Conservation (phyloP, 2,797 vertebrate genomes). For the Premnoplex brunnescens region DNA sequence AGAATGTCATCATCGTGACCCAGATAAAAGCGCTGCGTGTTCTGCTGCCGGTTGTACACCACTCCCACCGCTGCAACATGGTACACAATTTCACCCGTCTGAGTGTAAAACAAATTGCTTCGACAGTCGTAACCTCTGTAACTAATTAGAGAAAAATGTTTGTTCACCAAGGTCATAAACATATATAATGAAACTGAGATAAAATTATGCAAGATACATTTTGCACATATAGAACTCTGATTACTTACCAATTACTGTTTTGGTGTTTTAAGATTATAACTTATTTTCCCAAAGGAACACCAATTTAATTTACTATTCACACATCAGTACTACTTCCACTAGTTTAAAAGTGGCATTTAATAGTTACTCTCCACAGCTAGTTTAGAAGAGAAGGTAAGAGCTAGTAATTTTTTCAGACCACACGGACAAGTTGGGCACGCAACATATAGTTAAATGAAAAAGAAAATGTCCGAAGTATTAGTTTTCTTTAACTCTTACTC, state of each 20-base stretch:
- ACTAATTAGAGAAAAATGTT: slow-evolving; percentile 64
- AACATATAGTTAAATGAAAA: background rate
- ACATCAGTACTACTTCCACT: background rate
- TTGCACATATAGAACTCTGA: background rate
- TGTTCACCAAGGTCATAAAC: background rate
- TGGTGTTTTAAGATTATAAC: background rate
- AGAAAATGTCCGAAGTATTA: background rate
- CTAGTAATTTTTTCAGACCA: background rate
- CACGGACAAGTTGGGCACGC: background rate
- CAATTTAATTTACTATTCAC: background rate
- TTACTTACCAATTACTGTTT: background rate
- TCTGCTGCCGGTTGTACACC: slow-evolving; percentile 96
- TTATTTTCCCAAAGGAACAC: background rate
- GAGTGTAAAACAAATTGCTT: slow-evolving; percentile 95
- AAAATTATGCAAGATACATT: background rate
- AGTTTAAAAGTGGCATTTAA: background rate
- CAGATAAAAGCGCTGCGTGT: slow-evolving; percentile 95
- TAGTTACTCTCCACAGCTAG: background rate
- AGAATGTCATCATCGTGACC: slow-evolving; percentile 97
- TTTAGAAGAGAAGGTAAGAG: background rate
- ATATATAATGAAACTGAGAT: background rate
- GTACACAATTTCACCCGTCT: slow-evolving; percentile 97
- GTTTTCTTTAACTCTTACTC: background rate
- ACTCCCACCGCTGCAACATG: slow-evolving; percentile 96
- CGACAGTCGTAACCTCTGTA: slow-evolving; percentile 89